These are phyloP conservation scores for Dynastes hyllus DNA, from an alignment of 2,888 invertebrate species.

Conservation along the genomic window DNA sequence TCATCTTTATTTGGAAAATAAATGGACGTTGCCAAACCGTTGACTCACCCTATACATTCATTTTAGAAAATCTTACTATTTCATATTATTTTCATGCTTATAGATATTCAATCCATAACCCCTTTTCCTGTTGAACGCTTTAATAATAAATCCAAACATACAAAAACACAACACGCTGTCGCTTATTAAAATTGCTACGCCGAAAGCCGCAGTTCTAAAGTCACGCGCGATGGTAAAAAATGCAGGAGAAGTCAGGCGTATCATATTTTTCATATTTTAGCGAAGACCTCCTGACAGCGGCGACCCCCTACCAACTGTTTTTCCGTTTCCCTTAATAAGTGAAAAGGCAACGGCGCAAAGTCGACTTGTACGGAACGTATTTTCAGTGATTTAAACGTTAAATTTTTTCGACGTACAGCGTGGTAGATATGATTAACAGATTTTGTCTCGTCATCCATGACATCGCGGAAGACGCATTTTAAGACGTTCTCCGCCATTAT, in stretches of 20 bases:
- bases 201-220: neutral
- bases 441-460: slow-evolving; percentile 39
- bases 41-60: neutral
- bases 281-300: slow-evolving; percentile 28
- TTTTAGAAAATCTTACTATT: neutral
- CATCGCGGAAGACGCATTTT: slow-evolving; percentile 30
- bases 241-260: slow-evolving; percentile 18
- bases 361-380: slow-evolving; percentile 22
- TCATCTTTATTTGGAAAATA: too few species aligned
- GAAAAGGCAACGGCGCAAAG: slow-evolving; percentile 5
- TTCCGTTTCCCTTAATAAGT: slow-evolving; percentile 40
- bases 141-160: slow-evolving; percentile 10
- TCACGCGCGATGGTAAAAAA: neutral
- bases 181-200: slow-evolving; percentile 1
- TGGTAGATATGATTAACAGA: slow-evolving; percentile 44
- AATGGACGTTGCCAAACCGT: too few species aligned
- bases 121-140: neutral
- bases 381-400: slow-evolving; percentile 35
- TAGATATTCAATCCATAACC: neutral
- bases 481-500: slow-evolving; percentile 26
- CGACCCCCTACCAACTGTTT: slow-evolving; percentile 27
- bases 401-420: slow-evolving; percentile 40
- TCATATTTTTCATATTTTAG: slow-evolving; percentile 45
- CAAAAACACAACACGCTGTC: neutral
- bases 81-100: neutral